Conservation (phyloP, 2,888 invertebrate genomes). For the Epistrophe eligans region DNA sequence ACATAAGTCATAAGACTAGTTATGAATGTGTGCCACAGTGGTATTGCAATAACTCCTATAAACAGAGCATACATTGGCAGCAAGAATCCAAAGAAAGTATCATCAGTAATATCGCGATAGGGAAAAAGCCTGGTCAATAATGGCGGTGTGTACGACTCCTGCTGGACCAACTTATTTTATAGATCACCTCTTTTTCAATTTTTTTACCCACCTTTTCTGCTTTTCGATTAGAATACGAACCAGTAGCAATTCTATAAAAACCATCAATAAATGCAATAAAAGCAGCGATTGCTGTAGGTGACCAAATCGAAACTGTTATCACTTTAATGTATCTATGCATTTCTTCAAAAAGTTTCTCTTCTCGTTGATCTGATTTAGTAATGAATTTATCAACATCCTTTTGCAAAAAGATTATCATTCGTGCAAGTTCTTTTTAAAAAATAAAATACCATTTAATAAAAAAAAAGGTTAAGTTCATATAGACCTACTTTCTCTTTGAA, state of each 20-base stretch:
- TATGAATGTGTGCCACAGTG: conserved; percentile 80
- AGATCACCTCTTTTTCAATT: not conserved
- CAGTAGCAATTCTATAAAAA: conserved; percentile 18
- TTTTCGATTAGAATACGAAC: not conserved
- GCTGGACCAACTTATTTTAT: not conserved
- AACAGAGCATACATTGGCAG: conserved; percentile 75
- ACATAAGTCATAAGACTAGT: conserved; percentile 79
- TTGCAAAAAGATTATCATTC: conserved; percentile 23
- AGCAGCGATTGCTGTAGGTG: not conserved
- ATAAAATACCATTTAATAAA: no score
- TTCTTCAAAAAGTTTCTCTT: conserved; percentile 4
- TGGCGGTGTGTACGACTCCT: not conserved
- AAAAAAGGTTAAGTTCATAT: not conserved
- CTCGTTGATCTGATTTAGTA: not conserved
- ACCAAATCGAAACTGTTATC: not conserved
- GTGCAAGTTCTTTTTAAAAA: conserved; percentile 10
- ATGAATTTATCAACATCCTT: conserved; percentile 24
- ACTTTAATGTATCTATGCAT: not conserved
- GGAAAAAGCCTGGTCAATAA: conserved; percentile 2
- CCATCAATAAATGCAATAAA: conserved; percentile 12
- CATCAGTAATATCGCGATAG: not conserved
- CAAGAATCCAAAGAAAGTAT: not conserved
- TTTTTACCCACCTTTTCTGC: not conserved
- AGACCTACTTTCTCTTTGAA: conserved; percentile 15
- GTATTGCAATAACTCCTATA: conserved; percentile 78